phyloP scores from a whole-genome alignment of 92 coral and sea anemone species.

The Siderastrea radians region DNA sequence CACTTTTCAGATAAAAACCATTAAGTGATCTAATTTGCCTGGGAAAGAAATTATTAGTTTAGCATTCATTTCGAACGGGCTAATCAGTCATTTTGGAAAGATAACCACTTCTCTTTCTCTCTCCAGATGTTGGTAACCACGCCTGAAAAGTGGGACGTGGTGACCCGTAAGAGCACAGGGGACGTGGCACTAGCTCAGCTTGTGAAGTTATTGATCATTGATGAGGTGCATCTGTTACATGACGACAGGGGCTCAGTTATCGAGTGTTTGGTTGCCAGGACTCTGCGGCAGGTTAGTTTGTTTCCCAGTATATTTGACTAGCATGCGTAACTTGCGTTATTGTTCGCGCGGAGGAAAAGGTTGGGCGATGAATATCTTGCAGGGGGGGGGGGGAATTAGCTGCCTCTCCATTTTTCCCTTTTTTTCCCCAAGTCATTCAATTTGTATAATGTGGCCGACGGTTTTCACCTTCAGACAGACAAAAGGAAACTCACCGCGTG shows the following conservation, averaged over 20 bases:
- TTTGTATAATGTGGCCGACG: too few species aligned
- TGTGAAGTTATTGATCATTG: slow-evolving; percentile 93
- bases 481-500: too few species aligned
- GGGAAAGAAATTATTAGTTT: too few species aligned
- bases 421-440: too few species aligned
- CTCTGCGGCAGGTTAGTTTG: slow-evolving; percentile 86
- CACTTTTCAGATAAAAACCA: too few species aligned
- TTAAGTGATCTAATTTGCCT: too few species aligned
- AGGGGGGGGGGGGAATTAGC: too few species aligned
- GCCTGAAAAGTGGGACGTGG: slow-evolving; percentile 99
- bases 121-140: slow-evolving; percentile 97
- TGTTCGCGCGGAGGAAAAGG: background rate
- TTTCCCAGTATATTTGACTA: background rate
- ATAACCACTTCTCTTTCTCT: too few species aligned
- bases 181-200: slow-evolving; percentile 98
- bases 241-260: slow-evolving; percentile 98
- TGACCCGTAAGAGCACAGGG: slow-evolving; percentile 97
- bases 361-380: too few species aligned
- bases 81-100: background rate
- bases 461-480: too few species aligned
- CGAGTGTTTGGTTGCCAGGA: slow-evolving; percentile 98
- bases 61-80: too few species aligned
- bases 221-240: slow-evolving; percentile 95
- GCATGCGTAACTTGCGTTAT: background rate
- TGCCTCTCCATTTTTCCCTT: too few species aligned